Evolutionary conservation across 2,113 vertebrate species (phyloP).

Genomic region (Vidua chalybeata): DNA sequence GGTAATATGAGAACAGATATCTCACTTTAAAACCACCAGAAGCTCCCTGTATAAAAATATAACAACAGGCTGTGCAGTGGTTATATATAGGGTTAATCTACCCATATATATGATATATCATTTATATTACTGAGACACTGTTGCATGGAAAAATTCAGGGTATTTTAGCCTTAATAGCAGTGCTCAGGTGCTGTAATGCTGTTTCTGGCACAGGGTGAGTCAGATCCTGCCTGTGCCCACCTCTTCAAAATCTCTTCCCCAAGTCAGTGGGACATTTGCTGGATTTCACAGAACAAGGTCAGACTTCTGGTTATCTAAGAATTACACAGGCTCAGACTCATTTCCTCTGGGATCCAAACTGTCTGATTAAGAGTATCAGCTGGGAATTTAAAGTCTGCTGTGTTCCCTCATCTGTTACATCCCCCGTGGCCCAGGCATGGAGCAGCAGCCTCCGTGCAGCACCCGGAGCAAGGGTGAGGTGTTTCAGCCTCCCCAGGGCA

Average conservation of each 20-base stretch:
- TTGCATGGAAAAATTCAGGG: background rate
- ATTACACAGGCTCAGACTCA: background rate
- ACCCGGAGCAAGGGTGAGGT: background rate
- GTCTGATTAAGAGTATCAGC: background rate
- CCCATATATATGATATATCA: background rate
- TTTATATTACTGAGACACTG: constrained; percentile 7
- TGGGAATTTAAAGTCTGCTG: background rate
- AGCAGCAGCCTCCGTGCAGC: background rate
- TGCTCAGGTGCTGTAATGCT: background rate
- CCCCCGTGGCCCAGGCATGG: background rate
- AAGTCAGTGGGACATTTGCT: background rate
- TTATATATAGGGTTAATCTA: constrained; percentile 23
- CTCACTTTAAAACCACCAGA: constrained; percentile 64
- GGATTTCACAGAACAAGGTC: background rate
- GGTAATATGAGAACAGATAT: constrained; percentile 57
- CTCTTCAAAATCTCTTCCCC: background rate
- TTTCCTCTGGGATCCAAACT: constrained; percentile 10
- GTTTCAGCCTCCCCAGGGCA: background rate
- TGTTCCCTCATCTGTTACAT: background rate
- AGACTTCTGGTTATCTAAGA: background rate
- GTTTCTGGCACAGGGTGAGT: background rate
- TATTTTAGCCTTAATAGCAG: background rate
- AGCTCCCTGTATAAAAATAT: constrained; percentile 66
- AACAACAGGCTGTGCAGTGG: background rate
- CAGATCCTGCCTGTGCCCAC: background rate